Base-by-base conservation (phyloP, 2,888 invertebrate species). In the Coelinius sp. region DNA sequence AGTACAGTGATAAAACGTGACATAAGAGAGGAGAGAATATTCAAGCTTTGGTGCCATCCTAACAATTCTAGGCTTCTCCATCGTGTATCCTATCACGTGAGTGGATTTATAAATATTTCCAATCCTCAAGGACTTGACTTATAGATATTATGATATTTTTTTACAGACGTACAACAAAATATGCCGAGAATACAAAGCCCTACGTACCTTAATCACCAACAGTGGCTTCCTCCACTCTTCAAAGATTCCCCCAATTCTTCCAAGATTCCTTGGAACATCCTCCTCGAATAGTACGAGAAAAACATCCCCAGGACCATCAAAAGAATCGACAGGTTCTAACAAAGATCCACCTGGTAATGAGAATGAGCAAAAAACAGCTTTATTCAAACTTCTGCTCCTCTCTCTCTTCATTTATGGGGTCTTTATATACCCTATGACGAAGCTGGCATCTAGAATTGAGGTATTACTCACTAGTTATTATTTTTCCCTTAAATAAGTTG, bases 151-250 rank as follows among this genome's bases (percentile, higher is more conserved):
- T n/a, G n/a, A n/a, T n/a, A n/a, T 31, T 41, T n/a, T 41, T 75
- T 80, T 82, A 68, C 73, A 88, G 87, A 68, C 76, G 7, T 53
- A 74, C 73, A 64, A 79, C 70, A 71, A 82, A 72, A 86, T 90
- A 35, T 87, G 89, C 79, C 89, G 85, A 66, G 92, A 93, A 85
- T 91, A 90, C 77, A 89, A 89, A 79, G 91, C 91, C 49, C 89
- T 91, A n/a, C 89, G 89, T 64, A 75, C 75, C 12, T 63, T 80
- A 44, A 49, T 82, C 2, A 68, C 73, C n/a, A 77, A 70, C 14
- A 82, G 78, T 79, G 74, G 53, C 44, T 68, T 74, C 6, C 12
- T 71, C 35, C 56, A 31, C 31, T 27, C 35, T 17, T 44, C 12
- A 25, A 44, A 20, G 2, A 24, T 56, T 17, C 12, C 24, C 56